phyloP scores from a whole-genome alignment of 2,888 invertebrate genomes.

The Dilophus febrilis region DNA sequence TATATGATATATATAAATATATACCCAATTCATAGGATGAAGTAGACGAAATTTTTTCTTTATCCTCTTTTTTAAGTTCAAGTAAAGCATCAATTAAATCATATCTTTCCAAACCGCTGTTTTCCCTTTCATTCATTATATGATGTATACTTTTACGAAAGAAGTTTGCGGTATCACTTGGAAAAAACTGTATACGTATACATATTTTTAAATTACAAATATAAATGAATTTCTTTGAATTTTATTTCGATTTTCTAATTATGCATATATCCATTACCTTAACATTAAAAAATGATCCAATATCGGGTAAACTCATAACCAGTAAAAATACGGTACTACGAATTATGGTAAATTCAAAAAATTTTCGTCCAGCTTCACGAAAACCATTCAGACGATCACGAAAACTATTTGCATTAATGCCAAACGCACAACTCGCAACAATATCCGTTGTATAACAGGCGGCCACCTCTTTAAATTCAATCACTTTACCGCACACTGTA shows the following conservation, averaged over 20 bases:
- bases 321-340: conserved; percentile 19
- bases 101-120: conserved; percentile 23
- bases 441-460: conserved; percentile 23
- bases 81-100: conserved; percentile 33
- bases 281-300: conserved; percentile 17
- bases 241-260: too few relatives aligned
- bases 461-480: conserved; percentile 21
- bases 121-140: conserved; percentile 27
- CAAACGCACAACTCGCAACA: conserved; percentile 25
- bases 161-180: conserved; percentile 15
- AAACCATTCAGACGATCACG: conserved; percentile 24
- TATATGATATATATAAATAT: too few relatives aligned
- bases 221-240: too few relatives aligned
- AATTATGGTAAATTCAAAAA: conserved; percentile 14
- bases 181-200: too few relatives aligned
- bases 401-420: conserved; percentile 22
- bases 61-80: conserved; percentile 20
- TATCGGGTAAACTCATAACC: conserved; percentile 22
- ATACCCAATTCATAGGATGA: not conserved
- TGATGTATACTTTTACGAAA: conserved; percentile 27
- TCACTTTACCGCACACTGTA: conserved; percentile 9
- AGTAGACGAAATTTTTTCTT: not conserved
- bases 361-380: conserved; percentile 16
- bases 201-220: too few relatives aligned
- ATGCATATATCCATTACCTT: conserved; percentile 12